These are phyloP conservation scores for Cydia fagiglandana DNA, from an alignment of 1,140 invertebrate genomes.

Conservation along the genomic window DNA sequence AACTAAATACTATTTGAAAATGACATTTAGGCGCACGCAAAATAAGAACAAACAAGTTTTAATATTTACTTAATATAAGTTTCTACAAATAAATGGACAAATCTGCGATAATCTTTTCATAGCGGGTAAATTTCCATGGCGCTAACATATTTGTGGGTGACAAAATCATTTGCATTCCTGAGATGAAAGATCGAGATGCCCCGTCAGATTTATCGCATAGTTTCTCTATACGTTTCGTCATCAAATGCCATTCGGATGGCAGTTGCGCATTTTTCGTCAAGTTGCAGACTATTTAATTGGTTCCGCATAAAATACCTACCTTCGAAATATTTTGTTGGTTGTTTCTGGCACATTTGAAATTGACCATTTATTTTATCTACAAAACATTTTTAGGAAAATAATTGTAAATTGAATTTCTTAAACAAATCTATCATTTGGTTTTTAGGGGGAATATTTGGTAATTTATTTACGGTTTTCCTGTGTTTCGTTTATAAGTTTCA, in stretches of 20 bases:
- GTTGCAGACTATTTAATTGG: not conserved
- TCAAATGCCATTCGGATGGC: not conserved
- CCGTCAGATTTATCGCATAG: slow-evolving; percentile 17
- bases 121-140: not conserved
- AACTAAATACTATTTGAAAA: not conserved
- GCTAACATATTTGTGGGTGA: slow-evolving; percentile 5
- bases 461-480: no score
- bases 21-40: no score
- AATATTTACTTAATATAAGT: no score
- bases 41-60: no score
- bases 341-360: no score
- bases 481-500: no score
- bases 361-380: no score
- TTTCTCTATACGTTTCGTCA: not conserved
- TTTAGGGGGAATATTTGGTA: no score
- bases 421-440: no score
- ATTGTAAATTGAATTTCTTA: no score
- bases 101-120: not conserved
- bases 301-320: not conserved
- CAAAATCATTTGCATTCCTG: slow-evolving; percentile 4
- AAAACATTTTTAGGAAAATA: no score
- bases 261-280: not conserved
- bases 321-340: no score
- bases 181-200: slow-evolving; percentile 12
- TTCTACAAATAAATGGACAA: not conserved